Conservation (phyloP, 1,140 invertebrate genomes). For the Pachypsylla venusta region DNA sequence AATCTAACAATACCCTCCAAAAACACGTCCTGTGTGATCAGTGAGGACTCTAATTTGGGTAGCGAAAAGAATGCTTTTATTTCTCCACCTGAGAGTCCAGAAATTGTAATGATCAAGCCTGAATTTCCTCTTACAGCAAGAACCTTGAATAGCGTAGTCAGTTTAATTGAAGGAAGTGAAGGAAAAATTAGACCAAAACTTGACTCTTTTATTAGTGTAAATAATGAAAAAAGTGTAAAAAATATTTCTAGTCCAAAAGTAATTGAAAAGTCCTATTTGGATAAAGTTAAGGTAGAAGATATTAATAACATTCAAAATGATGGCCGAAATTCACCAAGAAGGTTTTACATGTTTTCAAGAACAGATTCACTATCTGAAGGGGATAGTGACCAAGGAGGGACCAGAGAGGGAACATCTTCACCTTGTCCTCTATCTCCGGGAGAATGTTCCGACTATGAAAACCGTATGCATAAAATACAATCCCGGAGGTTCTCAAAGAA, state of each 20-base stretch:
- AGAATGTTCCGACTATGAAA: constrained; percentile 39
- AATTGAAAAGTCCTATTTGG: not conserved
- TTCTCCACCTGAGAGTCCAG: not conserved
- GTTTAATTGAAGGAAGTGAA: not conserved
- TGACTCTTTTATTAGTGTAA: not conserved
- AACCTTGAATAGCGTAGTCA: too few species aligned
- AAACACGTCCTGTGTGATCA: not conserved
- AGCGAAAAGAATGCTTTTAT: not conserved
- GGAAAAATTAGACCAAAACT: not conserved
- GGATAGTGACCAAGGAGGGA: constrained; percentile 34
- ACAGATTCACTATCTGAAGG: constrained; percentile 41
- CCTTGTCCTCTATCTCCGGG: constrained; percentile 28
- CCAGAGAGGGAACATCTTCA: constrained; percentile 26
- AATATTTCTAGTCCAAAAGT: not conserved
- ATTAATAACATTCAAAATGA: not conserved
- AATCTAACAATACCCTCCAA: not conserved
- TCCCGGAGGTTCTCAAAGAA: constrained; percentile 48
- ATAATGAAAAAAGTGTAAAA: not conserved
- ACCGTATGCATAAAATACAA: constrained; percentile 16
- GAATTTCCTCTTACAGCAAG: not conserved
- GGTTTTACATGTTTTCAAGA: constrained; percentile 24
- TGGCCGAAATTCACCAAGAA: not conserved
- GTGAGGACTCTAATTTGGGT: not conserved
- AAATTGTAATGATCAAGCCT: not conserved
- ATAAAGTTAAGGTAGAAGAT: not conserved